These are phyloP conservation scores for Premnoplex brunnescens DNA, from an alignment of 2,797 vertebrate genomes.

Conservation along the genomic window DNA sequence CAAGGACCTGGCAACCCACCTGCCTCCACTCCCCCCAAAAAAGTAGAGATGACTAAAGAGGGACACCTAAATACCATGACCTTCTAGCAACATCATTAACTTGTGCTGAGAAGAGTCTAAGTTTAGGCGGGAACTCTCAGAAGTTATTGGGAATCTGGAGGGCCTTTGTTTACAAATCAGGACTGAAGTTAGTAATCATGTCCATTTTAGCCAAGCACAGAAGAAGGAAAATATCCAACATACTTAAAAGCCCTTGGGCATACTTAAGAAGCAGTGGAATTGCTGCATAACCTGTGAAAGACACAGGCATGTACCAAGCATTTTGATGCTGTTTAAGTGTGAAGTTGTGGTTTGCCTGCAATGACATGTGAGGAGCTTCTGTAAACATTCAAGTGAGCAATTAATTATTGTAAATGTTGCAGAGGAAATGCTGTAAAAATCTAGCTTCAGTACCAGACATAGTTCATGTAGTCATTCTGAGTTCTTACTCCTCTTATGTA, in stretches of 20 bases:
- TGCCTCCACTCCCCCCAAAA: background rate
- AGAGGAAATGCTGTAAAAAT: conserved; percentile 10
- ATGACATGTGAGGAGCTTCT: background rate
- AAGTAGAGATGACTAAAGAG: background rate
- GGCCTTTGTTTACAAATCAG: background rate
- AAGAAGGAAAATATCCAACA: background rate
- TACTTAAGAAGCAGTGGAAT: background rate
- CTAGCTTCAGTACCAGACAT: background rate
- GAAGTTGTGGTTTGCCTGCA: background rate
- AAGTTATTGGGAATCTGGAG: background rate
- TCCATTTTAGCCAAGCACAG: background rate
- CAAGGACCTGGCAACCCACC: background rate
- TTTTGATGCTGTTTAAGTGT: background rate
- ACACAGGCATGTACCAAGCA: background rate
- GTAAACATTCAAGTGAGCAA: background rate
- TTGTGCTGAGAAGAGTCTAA: background rate
- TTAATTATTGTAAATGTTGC: conserved; percentile 12
- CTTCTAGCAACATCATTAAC: background rate
- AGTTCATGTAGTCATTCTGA: background rate
- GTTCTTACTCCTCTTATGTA: background rate
- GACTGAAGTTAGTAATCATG: background rate
- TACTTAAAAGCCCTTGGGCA: background rate
- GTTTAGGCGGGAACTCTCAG: background rate
- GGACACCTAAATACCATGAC: background rate
- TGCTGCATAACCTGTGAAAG: background rate